Percentiles rank a stretch among this genome's conserved stretches.
Evolutionary conservation across 2,113 vertebrate genomes (phyloP).

Genomic region (Pagrus major): DNA sequence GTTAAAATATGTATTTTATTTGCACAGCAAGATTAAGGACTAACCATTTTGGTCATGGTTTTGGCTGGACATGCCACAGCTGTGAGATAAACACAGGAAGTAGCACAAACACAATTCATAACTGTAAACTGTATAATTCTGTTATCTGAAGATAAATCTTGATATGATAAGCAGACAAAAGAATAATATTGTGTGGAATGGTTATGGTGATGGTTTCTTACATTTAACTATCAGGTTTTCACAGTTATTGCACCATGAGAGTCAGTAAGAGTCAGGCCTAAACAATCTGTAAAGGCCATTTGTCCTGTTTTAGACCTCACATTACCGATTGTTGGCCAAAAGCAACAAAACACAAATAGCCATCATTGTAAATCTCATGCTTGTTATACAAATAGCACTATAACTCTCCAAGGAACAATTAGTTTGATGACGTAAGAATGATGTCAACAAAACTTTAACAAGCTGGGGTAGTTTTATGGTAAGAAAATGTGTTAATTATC

Average conservation of each 20-base stretch:
- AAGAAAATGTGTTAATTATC: background rate
- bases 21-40: conserved; percentile 34
- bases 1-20: conserved; percentile 53
- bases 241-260: conserved; percentile 12
- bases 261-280: conserved; percentile 1
- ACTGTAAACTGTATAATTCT: conserved; percentile 20
- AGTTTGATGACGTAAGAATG: background rate
- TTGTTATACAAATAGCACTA: conserved; percentile 10
- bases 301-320: conserved; percentile 12
- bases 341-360: conserved; percentile 49
- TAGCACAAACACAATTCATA: conserved; percentile 6
- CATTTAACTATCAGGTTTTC: conserved; percentile 1
- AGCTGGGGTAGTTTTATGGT: background rate
- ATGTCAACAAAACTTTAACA: background rate
- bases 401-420: conserved; percentile 14
- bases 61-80: conserved; percentile 28
- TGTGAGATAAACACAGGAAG: conserved; percentile 54
- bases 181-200: conserved; percentile 9
- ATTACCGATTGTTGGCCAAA: conserved; percentile 38
- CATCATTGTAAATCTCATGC: conserved; percentile 5
- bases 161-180: conserved; percentile 26
- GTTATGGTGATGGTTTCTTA: conserved; percentile 1
- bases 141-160: conserved; percentile 10
- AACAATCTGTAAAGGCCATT: background rate
- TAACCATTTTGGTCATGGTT: conserved; percentile 8